phyloP scores from a whole-genome alignment of 2,888 invertebrate species.

The Pristionchus exspectatus region DNA sequence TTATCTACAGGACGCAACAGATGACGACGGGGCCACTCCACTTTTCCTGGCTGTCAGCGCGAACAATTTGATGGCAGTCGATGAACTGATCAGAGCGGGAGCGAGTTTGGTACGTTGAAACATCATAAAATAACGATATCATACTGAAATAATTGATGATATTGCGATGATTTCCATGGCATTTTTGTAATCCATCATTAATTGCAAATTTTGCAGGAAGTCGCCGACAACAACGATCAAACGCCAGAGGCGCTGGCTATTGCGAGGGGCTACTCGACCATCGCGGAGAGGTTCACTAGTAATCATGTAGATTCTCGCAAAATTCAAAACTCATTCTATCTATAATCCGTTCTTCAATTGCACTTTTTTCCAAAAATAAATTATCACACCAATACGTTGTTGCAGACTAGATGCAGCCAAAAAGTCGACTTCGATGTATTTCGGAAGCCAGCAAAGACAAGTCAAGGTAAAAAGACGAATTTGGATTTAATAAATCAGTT shows the following conservation, averaged over 20 bases:
- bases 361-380: not conserved
- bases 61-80: conserved; percentile 18
- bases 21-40: conserved; percentile 1
- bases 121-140: not conserved
- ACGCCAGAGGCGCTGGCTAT: conserved; percentile 8
- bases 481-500: not conserved
- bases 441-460: not conserved
- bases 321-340: not conserved
- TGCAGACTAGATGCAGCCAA: not conserved
- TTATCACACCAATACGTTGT: not conserved
- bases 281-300: not conserved
- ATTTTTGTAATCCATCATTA: not conserved
- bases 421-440: not conserved
- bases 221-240: conserved; percentile 33
- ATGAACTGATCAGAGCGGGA: conserved; percentile 24
- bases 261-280: conserved; percentile 3
- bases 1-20: conserved; percentile 41
- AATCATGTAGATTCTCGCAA: not conserved
- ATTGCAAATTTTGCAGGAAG: not conserved
- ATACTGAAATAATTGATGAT: too few relatives aligned
- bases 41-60: conserved; percentile 40
- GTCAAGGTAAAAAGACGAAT: not conserved
- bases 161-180: too few relatives aligned
- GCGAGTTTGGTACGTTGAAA: conserved; percentile 37
- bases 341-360: not conserved